Evolutionary conservation across 1,140 invertebrate genomes (phyloP), one percentile per base, ranked within the genome.

Genomic region (Euura lappo): DNA sequence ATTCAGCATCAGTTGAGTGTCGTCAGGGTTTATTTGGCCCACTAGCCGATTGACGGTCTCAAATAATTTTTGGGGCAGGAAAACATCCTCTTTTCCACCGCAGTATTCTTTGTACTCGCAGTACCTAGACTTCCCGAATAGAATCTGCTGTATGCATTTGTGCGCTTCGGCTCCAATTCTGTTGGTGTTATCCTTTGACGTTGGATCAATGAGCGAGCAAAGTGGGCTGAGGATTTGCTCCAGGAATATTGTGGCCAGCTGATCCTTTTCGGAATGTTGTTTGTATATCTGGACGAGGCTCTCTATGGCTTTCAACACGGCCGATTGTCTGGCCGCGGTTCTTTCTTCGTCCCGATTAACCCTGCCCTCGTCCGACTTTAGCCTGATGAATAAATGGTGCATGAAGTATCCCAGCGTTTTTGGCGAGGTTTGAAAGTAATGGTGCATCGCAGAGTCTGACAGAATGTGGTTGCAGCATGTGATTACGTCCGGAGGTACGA

Each of bases 61-160:
- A 70, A 81, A 80, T 64, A 83, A 71, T 42, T 76, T 71, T n/a
- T 6, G 51, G 4, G 42, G 69, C 69, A 67, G 45, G 67, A 72
- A 70, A 46, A 6, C 44, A 47, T 4, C 10, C 42, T 74, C 76
- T 69, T 73, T 44, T 44, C 68, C 75, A 47, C 43, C 11, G n/a
- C 13, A 10, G 66, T 74, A 60, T 74, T 64, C 66, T 72, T 44
- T 76, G 66, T 46, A 70, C 13, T 69, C 65, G 44, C n/a, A 43
- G 45, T 51, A 42, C 44, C 65, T 67, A n/a, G 74, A 75, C 65
- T 75, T 79, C 42, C 44, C 46, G 64, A 84, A 73, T 42, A 85
- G 68, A 65, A 84, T 44, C 13, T 74, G 78, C 68, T 81, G 79
- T 8, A 84, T 74, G 45, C 80, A 85, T 71, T 81, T 84, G 51